A percentile compares a stretch with the other conserved stretches of the same genome.
These are phyloP conservation scores for Ashinkailepas kermadecensis DNA, from an alignment of 2,888 invertebrate species.

Conservation along the genomic window DNA sequence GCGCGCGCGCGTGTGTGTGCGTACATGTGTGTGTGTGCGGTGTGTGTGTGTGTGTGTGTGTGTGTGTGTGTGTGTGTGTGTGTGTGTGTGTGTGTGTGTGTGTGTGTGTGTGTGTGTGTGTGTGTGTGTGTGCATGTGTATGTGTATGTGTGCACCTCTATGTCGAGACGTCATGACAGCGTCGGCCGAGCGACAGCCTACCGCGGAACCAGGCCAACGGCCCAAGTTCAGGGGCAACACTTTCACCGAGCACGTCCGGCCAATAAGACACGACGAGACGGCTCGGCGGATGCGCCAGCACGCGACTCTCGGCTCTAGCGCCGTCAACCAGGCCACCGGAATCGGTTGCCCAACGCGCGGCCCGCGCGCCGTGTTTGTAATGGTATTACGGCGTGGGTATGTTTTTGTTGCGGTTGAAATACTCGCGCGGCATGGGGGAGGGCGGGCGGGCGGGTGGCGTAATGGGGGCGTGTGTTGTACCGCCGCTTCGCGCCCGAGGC, in stretches of 20 bases:
- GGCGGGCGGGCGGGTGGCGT: background rate
- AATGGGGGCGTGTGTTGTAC: background rate
- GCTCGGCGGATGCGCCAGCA: background rate
- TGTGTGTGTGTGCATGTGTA: too few species aligned
- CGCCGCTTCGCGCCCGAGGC: too few species aligned
- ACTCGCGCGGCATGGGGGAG: background rate
- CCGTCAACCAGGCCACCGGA: background rate
- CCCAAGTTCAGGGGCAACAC: constrained; percentile 20
- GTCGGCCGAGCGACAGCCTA: background rate
- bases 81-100: too few species aligned
- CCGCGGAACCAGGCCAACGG: constrained; percentile 7
- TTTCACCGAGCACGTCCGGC: constrained; percentile 1
- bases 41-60: too few species aligned
- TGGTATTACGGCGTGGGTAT: background rate
- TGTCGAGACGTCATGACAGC: background rate
- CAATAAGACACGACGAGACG: background rate
- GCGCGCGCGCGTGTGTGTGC: too few species aligned
- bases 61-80: too few species aligned
- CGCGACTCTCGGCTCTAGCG: background rate
- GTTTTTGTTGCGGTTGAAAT: constrained; percentile 12
- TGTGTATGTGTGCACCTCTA: too few species aligned
- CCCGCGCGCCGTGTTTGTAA: background rate
- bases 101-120: too few species aligned
- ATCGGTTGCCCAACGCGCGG: background rate
- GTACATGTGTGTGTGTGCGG: too few species aligned